Conservation (phyloP, 2,888 invertebrate genomes). For the Thecophora atra region DNA sequence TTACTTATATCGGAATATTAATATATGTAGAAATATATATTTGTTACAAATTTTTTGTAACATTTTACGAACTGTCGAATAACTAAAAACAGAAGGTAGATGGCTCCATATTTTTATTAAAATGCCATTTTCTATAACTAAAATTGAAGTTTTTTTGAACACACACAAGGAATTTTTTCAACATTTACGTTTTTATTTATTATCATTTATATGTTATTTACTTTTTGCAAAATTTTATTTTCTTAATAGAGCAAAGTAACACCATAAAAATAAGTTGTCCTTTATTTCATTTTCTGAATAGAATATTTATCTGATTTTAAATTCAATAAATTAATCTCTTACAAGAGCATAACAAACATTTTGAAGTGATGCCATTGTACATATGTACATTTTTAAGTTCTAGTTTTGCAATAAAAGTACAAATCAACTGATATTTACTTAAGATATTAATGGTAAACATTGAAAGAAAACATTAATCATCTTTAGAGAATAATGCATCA, state of each 20-base stretch:
- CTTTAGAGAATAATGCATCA: too few species aligned
- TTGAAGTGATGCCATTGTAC: background rate
- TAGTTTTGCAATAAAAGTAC: conserved; percentile 10
- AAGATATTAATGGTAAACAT: background rate
- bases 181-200: background rate
- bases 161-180: background rate
- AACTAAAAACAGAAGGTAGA: background rate
- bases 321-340: background rate
- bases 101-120: conserved; percentile 14
- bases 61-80: background rate
- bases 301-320: background rate
- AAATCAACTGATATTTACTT: conserved; percentile 1
- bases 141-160: conserved; percentile 4
- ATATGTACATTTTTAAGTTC: background rate
- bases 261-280: background rate
- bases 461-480: too few species aligned
- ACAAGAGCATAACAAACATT: conserved; percentile 5
- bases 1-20: too few species aligned
- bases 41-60: background rate
- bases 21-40: background rate
- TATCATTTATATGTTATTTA: background rate
- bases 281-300: background rate
- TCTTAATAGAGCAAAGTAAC: background rate
- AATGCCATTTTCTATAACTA: background rate
- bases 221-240: background rate